Evolutionary conservation across 2,113 vertebrate genomes (phyloP), one percentile per base, ranked within the genome.

Genomic region (Actenoides hombroni): DNA sequence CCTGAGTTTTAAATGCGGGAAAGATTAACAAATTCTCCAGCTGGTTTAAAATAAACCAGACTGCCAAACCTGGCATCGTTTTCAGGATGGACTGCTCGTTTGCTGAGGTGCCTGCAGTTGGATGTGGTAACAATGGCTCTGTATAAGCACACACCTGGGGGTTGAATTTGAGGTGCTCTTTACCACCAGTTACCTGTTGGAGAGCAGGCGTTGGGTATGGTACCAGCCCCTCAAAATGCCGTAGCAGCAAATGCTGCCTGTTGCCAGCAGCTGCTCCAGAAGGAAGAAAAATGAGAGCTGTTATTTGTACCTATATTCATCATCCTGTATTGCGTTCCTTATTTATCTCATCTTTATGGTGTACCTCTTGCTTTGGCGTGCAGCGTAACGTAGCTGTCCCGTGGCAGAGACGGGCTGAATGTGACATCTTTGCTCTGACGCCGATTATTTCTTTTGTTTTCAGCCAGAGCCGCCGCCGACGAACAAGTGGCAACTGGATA

Each of bases 401-500:
- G 0, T 44, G 59, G 73, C 28, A 53, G 37, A 60, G 31, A 5
- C 26, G 40, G 11, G 19, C 44, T 17, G 60, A 74, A 18, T 21
- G 49, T 11, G 19, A 59, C 82, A 18, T 81, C 4, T 18, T 54
- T 44, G 16, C 5, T 67, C 46, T 96, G 61, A 96, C 5, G 4
- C 35, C 75, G 11, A 1, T n/a, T n/a, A 84, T 48, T 87, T 37
- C 44, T 5, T 95, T 73, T 93, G 21, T 82, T 97, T 96, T 88
- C 92, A 99, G 99, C 99, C 99, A 65, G 99, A 99, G 90, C 99
- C 99, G 83, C 99, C 99, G 1, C 98, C 98, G 82, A 98, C 99
- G 71, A 99, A 99, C 98, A 99, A 99, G 95, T 99, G 99, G 99
- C 99, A 99, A 39, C 98, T 99, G 96, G 99, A 99, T 97, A 99